These are phyloP conservation scores for Spicauda simplicius DNA, from an alignment of 2,888 invertebrate genomes.

Conservation along the genomic window DNA sequence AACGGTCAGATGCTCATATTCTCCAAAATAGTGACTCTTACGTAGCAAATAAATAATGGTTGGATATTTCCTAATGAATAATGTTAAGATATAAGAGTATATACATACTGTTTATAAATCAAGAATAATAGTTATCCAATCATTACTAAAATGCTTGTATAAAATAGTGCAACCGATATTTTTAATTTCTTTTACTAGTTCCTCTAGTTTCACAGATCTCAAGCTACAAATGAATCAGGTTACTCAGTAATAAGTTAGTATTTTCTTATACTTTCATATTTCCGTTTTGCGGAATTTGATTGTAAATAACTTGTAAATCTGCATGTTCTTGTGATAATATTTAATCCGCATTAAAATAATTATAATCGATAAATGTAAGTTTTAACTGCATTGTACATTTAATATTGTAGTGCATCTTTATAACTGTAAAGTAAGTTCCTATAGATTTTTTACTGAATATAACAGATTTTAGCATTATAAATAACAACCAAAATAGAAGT, in stretches of 20 bases:
- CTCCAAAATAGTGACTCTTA: no score
- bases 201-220: neutral
- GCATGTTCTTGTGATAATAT: neutral
- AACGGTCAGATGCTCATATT: no score
- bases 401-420: neutral
- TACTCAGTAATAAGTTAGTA: neutral
- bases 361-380: no score
- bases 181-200: neutral
- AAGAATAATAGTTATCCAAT: no score
- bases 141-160: neutral
- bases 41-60: no score
- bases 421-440: neutral
- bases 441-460: neutral
- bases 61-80: no score
- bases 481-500: neutral
- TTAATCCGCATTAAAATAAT: no score
- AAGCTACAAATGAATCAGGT: neutral
- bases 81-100: no score
- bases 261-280: constrained; percentile 30
- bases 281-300: neutral
- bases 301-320: neutral
- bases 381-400: neutral
- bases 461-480: neutral
- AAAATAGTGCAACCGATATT: neutral
- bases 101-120: no score